Conservation (phyloP, 35 echinoderm and acorn worm genomes). For the Chiridota heheva region DNA sequence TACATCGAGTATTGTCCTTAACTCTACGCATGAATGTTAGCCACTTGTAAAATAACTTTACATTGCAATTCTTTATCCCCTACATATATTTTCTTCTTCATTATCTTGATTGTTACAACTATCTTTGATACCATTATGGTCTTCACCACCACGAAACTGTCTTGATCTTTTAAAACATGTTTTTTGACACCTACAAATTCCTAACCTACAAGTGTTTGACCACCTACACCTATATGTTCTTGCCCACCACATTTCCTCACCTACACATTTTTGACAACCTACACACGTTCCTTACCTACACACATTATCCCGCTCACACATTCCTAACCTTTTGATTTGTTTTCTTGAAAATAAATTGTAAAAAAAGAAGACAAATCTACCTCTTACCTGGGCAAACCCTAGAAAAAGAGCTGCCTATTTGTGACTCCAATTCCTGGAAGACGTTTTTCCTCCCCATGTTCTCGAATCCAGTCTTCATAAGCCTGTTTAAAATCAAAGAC, state of each 20-base stretch:
- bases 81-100: too few species aligned
- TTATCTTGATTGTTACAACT: too few species aligned
- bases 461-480: slow-evolving; percentile 75
- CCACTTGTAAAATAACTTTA: too few species aligned
- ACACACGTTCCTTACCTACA: background rate
- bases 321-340: background rate
- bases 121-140: too few species aligned
- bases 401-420: slow-evolving; percentile 77
- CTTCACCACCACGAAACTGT: too few species aligned
- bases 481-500: slow-evolving; percentile 45
- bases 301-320: too few species aligned
- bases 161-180: too few species aligned
- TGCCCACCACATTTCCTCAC: background rate
- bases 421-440: slow-evolving; percentile 65
- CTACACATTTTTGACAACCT: too few species aligned
- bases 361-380: background rate
- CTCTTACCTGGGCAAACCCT: slow-evolving; percentile 83
- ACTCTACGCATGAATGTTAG: too few species aligned
- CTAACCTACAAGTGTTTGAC: background rate
- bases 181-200: too few species aligned
- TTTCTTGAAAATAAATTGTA: background rate
- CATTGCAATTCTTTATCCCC: too few species aligned
- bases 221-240: background rate
- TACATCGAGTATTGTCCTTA: too few species aligned
- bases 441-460: slow-evolving; percentile 48